Base-by-base conservation (phyloP, 2,113 vertebrate genomes). In the Anarhynchus alexandrinus region DNA sequence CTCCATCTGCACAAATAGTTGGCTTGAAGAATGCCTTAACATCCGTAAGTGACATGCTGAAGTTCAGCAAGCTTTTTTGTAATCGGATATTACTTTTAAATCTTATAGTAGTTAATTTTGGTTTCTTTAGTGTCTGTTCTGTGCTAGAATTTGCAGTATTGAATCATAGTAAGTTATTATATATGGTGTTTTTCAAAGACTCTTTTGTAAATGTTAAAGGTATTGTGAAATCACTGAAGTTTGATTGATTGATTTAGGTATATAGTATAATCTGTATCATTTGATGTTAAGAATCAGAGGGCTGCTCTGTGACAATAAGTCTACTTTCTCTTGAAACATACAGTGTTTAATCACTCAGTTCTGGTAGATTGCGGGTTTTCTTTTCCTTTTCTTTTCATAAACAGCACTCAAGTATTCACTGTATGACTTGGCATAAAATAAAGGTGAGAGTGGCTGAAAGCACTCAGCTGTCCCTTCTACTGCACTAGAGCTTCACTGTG, bases 21-120 rank as follows among this genome's bases (percentile, higher is more conserved):
- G 98, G 99, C 61, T 97, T 99, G 97, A 99, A 99, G 98, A 99
- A 98, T 34, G 97, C 99, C 26, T 98, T 99, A 95, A 95, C 99
- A 62, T 98, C 98, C 17, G 99, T 99, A 99, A 98, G 99, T 98
- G 78, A 58, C 58, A 11, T 27, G 40, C 70, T 81, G 64, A 74
- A 62, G 23, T 76, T 88, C 76, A 38, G 20, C 27, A n/a, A 49
- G 43, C 45, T 77, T 84, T 29, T 9, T 27, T 62, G 43, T 42
- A 36, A 54, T 89, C 62, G n/a, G 42, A 88, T 83, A 38, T 20
- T 66, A 47, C 38, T 70, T 89, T 30, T 34, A 34, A 32, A 67
- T 89, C 84, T 79, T 36, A 64, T n/a, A n/a, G 19, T 38, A 64
- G 43, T 57, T 82, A 30, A 66, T 80, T 76, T 57, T 9, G 36